Evolutionary conservation across 1,140 invertebrate genomes (phyloP).

Genomic region (Anthonomus grandis): DNA sequence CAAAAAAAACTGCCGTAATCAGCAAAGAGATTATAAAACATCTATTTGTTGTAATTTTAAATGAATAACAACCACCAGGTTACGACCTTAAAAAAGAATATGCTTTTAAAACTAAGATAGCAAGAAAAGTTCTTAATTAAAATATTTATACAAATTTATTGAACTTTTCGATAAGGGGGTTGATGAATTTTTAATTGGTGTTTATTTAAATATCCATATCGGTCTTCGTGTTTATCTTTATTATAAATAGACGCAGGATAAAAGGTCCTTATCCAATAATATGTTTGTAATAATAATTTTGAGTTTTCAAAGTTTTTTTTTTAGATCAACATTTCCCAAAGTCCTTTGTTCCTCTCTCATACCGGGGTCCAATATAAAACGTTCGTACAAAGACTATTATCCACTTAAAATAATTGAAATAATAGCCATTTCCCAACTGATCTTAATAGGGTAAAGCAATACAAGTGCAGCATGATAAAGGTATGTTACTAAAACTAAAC

Average conservation of each 20-base stretch:
- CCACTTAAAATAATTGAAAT: conserved; percentile 35
- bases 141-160: no score
- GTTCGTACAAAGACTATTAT: conserved; percentile 28
- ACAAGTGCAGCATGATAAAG: conserved; percentile 17
- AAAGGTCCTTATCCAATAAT: background rate
- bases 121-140: no score
- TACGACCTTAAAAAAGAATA: no score
- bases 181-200: background rate
- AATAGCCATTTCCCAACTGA: conserved; percentile 30
- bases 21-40: no score
- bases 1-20: no score
- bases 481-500: no score
- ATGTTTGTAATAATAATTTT: background rate
- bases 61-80: no score
- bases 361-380: conserved; percentile 12
- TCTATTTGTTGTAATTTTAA: no score
- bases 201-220: background rate
- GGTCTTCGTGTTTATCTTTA: background rate
- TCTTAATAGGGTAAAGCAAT: conserved; percentile 27
- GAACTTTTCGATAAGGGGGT: background rate
- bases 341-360: conserved; percentile 10
- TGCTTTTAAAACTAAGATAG: no score
- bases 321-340: background rate
- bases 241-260: background rate
- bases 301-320: background rate